These are phyloP conservation scores for Oncorhynchus mykiss DNA, from an alignment of 2,113 vertebrate genomes.

Conservation along the genomic window DNA sequence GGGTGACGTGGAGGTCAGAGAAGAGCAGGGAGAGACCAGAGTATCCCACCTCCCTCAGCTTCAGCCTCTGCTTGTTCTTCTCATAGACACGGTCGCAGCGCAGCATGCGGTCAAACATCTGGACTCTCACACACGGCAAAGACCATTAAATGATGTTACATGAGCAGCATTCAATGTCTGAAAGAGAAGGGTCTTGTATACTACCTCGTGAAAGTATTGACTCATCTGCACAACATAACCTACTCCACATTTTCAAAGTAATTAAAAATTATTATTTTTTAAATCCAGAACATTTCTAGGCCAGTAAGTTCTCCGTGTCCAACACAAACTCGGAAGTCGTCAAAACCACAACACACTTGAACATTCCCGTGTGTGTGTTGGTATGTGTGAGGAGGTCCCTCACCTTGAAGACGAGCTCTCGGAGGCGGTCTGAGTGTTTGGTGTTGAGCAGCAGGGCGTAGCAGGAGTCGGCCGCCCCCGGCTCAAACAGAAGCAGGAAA, in stretches of 20 bases:
- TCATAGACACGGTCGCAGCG: conserved; percentile 96
- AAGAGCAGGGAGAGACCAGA: conserved; percentile 90
- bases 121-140: conserved; percentile 21
- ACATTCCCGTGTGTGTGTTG: not conserved
- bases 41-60: conserved; percentile 91
- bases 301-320: too few species aligned
- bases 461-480: conserved; percentile 89
- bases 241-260: too few species aligned
- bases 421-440: conserved; percentile 87
- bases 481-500: conserved; percentile 92
- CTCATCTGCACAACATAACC: too few species aligned
- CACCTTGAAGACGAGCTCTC: conserved; percentile 94
- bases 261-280: too few species aligned
- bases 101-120: conserved; percentile 94
- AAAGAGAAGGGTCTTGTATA: too few species aligned
- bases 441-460: conserved; percentile 89
- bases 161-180: too few species aligned
- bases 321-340: too few species aligned
- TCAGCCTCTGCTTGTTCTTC: conserved; percentile 89
- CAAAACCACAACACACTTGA: too few species aligned
- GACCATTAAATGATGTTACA: too few species aligned
- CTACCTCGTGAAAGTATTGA: too few species aligned
- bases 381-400: not conserved
- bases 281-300: too few species aligned
- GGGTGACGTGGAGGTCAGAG: conserved; percentile 81